A percentile compares a stretch with the other conserved stretches of the same genome.
These are phyloP conservation scores for Mirounga angustirostris DNA, from an alignment of 2,113 vertebrate species.

Conservation along the genomic window DNA sequence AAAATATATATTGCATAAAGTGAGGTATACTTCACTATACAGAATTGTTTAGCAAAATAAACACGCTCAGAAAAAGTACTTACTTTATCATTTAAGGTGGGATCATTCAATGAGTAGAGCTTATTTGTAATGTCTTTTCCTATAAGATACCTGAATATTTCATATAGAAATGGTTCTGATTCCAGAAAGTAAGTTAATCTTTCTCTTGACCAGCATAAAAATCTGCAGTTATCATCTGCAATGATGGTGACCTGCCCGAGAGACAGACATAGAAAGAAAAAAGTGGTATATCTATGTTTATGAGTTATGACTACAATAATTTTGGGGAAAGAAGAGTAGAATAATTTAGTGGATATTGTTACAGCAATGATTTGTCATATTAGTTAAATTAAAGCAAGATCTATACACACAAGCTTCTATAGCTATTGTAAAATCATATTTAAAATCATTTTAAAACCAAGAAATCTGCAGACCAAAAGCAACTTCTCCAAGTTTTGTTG, in stretches of 20 bases:
- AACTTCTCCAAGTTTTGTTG: background rate
- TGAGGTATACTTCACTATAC: background rate
- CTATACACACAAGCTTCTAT: background rate
- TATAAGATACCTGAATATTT: constrained; percentile 98
- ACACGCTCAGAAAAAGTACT: constrained; percentile 59
- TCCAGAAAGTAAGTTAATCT: constrained; percentile 97
- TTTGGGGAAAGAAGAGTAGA: background rate
- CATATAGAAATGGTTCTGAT: constrained; percentile 96
- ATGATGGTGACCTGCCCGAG: constrained; percentile 94
- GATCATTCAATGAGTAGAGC: constrained; percentile 98
- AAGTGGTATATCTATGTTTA: background rate
- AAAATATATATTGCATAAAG: background rate
- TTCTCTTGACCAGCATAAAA: constrained; percentile 98
- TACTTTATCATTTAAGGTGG: constrained; percentile 98
- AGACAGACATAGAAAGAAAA: constrained; percentile 35
- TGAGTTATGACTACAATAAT: background rate
- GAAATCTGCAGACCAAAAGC: background rate
- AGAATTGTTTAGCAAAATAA: constrained; percentile 9
- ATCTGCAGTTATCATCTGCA: constrained; percentile 97
- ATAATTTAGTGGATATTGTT: background rate
- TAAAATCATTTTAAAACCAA: constrained; percentile 30
- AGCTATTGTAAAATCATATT: background rate
- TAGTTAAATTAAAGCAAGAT: constrained; percentile 25
- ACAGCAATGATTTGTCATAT: constrained; percentile 29
- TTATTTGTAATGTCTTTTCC: constrained; percentile 99